A percentile compares a stretch with the other conserved stretches of the same genome.
These are phyloP conservation scores for Malurus splendens DNA, from an alignment of 2,797 vertebrate species.

Conservation along the genomic window DNA sequence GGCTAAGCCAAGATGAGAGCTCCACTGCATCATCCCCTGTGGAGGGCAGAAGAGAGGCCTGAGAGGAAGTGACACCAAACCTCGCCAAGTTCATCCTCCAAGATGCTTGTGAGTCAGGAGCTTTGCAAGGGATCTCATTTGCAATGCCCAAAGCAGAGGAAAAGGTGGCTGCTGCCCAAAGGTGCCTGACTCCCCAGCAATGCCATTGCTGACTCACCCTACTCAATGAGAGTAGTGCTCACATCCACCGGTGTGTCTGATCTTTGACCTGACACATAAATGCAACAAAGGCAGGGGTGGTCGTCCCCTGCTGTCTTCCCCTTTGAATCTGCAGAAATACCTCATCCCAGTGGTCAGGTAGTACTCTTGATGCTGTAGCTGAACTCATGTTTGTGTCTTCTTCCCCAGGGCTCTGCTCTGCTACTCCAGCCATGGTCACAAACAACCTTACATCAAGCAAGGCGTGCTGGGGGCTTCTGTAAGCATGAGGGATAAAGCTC, in stretches of 20 bases:
- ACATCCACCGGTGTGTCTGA: neutral
- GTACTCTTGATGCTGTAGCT: neutral
- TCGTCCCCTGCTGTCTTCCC: neutral
- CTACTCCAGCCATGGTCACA: rapidly evolving
- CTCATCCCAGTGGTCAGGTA: rapidly evolving
- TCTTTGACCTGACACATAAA: neutral
- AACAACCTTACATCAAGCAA: rapidly evolving
- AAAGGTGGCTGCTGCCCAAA: neutral
- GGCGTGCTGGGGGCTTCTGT: neutral
- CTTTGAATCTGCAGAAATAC: neutral
- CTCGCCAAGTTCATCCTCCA: rapidly evolving
- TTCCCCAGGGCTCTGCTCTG: neutral
- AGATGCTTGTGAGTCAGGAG: neutral
- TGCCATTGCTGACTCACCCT: neutral
- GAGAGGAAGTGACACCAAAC: neutral
- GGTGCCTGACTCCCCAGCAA: too few species aligned
- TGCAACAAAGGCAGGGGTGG: neutral
- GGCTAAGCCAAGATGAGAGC: neutral
- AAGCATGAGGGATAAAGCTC: neutral
- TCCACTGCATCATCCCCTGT: neutral
- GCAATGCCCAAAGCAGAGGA: neutral
- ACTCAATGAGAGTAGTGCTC: neutral
- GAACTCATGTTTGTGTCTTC: neutral
- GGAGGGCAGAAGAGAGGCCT: neutral
- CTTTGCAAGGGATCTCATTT: neutral